Conservation (phyloP, 2,113 vertebrate species). For the Notiomystis cincta region DNA sequence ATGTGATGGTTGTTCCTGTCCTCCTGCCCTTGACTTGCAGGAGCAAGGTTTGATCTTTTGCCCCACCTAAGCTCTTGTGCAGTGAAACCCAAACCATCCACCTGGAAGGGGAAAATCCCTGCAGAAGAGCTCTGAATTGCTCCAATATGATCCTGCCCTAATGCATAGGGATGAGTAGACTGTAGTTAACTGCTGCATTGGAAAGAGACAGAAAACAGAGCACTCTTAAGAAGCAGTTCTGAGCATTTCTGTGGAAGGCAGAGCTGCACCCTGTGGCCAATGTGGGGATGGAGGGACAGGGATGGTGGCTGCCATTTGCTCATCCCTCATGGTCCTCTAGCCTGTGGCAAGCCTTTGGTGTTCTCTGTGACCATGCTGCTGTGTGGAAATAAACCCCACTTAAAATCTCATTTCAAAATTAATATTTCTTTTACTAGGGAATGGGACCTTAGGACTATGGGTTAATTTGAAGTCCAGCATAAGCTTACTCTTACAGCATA, state of each 20-base stretch:
- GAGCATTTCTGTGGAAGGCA: not conserved
- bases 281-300: not conserved
- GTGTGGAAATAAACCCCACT: not conserved
- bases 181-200: not conserved
- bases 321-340: accelerated
- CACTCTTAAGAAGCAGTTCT: not conserved
- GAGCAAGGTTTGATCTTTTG: not conserved
- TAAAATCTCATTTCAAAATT: not conserved
- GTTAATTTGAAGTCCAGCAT: not conserved
- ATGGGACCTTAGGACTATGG: not conserved
- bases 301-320: not conserved
- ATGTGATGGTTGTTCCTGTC: not conserved
- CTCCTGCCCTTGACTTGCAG: not conserved
- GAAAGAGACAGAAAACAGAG: not conserved
- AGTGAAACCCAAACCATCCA: conserved; percentile 26
- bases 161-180: not conserved
- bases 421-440: not conserved
- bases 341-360: not conserved
- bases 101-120: conserved; percentile 20
- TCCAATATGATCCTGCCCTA: not conserved
- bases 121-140: conserved; percentile 20
- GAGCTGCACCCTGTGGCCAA: accelerated
- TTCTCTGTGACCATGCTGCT: accelerated
- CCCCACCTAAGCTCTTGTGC: not conserved
- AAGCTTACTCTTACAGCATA: not conserved